Evolutionary conservation across 2,888 invertebrate genomes (phyloP).

Genomic region (Allygus modestus): DNA sequence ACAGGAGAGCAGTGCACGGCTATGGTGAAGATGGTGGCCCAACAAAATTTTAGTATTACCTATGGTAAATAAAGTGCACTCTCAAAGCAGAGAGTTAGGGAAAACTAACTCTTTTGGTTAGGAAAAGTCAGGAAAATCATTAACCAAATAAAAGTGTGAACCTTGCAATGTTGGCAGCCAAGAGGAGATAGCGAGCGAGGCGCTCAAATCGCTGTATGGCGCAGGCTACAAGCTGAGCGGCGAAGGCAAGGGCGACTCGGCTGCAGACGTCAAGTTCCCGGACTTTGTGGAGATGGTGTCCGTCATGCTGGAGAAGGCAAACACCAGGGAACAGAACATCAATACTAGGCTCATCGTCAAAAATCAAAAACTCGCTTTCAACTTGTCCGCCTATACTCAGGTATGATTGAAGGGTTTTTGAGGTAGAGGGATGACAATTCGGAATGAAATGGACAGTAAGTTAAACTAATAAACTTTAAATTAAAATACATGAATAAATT

Average conservation of each 20-base stretch:
- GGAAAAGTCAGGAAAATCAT: no score
- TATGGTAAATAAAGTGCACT: no score
- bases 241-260: slow-evolving; percentile 51
- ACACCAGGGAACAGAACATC: slow-evolving; percentile 79
- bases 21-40: no score
- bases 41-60: no score
- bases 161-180: slow-evolving; percentile 77
- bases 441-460: background rate
- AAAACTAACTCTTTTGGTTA: no score
- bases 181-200: slow-evolving; percentile 86
- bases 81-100: no score
- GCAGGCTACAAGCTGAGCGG: slow-evolving; percentile 74
- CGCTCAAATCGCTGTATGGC: slow-evolving; percentile 86
- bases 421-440: no score
- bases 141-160: no score
- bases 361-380: slow-evolving; percentile 85
- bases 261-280: slow-evolving; percentile 76
- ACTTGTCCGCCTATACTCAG: slow-evolving; percentile 84
- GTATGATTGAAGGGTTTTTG: no score
- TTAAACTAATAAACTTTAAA: no score
- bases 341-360: slow-evolving; percentile 80
- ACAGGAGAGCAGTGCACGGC: no score
- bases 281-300: slow-evolving; percentile 85
- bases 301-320: slow-evolving; percentile 83
- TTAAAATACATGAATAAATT: no score